A percentile compares a stretch with the other conserved stretches of the same genome.
Conservation (phyloP, 2,797 vertebrate genomes). For the Lateolabrax maculatus region DNA sequence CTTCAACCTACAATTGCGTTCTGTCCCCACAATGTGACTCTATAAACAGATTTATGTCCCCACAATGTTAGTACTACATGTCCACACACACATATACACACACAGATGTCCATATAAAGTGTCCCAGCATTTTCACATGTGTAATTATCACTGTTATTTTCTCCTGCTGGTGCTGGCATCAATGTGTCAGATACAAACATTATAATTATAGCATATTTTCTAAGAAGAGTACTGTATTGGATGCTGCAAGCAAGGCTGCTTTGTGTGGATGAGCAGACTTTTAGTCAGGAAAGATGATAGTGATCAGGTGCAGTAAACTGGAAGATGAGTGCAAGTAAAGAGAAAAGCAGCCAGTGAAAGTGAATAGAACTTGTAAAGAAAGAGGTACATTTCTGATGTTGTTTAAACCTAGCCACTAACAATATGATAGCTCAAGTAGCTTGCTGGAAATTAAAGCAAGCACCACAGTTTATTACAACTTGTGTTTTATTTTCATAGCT, state of each 20-base stretch:
- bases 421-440: neutral
- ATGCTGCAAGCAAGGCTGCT: conserved; percentile 10
- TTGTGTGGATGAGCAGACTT: conserved; percentile 4
- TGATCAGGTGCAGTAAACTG: conserved; percentile 13
- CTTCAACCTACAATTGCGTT: too few relatives aligned
- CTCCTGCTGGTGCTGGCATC: conserved; percentile 16
- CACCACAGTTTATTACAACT: neutral
- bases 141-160: conserved; percentile 35
- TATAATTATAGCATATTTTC: conserved; percentile 47
- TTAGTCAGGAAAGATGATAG: conserved; percentile 13
- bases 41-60: too few relatives aligned
- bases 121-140: conserved; percentile 16
- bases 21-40: too few relatives aligned
- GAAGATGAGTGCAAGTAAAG: neutral
- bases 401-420: neutral
- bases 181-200: conserved; percentile 40
- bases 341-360: neutral
- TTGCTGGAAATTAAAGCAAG: neutral
- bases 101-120: neutral
- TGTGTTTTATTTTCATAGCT: too few relatives aligned
- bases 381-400: too few relatives aligned
- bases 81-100: too few relatives aligned
- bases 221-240: neutral
- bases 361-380: neutral
- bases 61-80: too few relatives aligned